Base-by-base conservation (phyloP, 2,113 vertebrate genomes). In the Pleuronectes platessa region DNA sequence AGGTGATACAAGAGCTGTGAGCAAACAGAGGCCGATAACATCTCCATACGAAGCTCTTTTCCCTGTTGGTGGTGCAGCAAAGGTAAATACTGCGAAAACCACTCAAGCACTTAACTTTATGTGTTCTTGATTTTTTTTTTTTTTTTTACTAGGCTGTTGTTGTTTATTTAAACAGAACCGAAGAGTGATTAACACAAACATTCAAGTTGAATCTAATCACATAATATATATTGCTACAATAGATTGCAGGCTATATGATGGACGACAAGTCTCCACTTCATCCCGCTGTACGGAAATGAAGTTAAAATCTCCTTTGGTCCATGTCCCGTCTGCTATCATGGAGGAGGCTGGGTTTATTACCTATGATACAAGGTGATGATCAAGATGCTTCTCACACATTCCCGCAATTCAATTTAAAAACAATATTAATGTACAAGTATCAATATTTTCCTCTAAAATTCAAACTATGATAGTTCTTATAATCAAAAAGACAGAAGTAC, bases 1-100 rank as follows among this genome's bases (percentile, higher is more conserved):
- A 92, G 88, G 84, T 89, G 89, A 89, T 75, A 78, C 13, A 3
- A 54, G 53, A 88, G 68, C 71, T 69, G 64, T 63, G 74, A 60
- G 85, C 83, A 93, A 89, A 91, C 78, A 88, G 40, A 84, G 31
- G 47, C 66, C 37, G 81, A 89, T 88, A 86, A 88, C 86, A 81
- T 85, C 79, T 80, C 66, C 11, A 49, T 59, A 54, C 67, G 45
- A 68, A 68, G 37, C 37, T 77, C 20, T 60, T 74, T 31, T 80
- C 45, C 13, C 40, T 68, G 68, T 23, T 65, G 56, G 56, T n/a
- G 26, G 66, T 61, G 63, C 49, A 76, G 77, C 66, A 55, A 79
- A 75, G 21, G 42, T 58, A 81, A 71, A 78, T 18, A 61, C 5
- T 14, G 13, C 2, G 15, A 31, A 49, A 42, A 20, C 51, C 53